Evolutionary conservation across 2,797 vertebrate species (phyloP).

Genomic region (Myotis daubentonii): DNA sequence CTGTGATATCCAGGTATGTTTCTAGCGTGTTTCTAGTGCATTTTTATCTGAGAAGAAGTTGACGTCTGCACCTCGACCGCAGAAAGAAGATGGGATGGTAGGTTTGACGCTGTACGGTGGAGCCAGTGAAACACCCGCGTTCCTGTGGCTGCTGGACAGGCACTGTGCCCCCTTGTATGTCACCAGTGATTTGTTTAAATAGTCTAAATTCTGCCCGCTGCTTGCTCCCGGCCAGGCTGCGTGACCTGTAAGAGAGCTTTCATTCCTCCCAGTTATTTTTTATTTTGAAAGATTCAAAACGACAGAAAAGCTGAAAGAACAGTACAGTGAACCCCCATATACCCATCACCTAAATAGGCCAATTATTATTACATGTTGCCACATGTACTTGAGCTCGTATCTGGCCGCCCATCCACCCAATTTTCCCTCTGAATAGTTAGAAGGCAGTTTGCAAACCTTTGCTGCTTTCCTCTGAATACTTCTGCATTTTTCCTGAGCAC

Average conservation of each 20-base stretch:
- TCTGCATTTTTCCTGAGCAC: not conserved
- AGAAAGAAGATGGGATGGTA: not conserved
- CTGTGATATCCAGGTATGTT: conserved; percentile 96
- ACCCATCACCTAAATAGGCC: not conserved
- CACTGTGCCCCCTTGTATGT: not conserved
- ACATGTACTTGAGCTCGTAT: not conserved
- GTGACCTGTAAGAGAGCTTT: not conserved
- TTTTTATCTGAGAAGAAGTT: not conserved
- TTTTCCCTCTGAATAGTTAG: not conserved
- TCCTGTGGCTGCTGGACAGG: too few relatives aligned
- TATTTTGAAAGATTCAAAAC: not conserved
- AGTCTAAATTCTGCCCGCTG: not conserved
- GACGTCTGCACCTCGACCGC: not conserved
- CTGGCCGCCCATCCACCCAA: not conserved
- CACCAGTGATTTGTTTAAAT: not conserved
- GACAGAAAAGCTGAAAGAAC: not conserved
- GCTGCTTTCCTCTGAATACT: not conserved
- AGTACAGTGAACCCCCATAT: not conserved
- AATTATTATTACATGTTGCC: not conserved
- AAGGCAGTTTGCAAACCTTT: not conserved
- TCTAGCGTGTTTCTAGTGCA: not conserved
- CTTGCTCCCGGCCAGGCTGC: not conserved
- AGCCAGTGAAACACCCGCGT: not conserved
- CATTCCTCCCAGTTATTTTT: not conserved
- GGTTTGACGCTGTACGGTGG: not conserved